A percentile compares a stretch with the other conserved stretches of the same genome.
Conservation (phyloP, 2,888 invertebrate species). For the Pollenia amentaria region DNA sequence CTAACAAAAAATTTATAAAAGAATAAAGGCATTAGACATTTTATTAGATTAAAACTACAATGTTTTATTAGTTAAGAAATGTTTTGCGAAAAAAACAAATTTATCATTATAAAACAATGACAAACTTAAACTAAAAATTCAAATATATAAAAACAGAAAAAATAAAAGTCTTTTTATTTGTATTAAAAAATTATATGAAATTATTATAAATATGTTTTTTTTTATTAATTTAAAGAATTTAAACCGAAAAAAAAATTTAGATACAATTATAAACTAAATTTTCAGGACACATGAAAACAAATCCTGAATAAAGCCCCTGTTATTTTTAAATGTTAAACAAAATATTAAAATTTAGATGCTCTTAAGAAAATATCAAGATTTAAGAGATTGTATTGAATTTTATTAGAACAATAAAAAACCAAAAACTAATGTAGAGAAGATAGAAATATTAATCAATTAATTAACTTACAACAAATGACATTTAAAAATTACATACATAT, state of each 20-base stretch:
- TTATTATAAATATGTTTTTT: conserved; percentile 26
- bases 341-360: background rate
- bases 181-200: conserved; percentile 11
- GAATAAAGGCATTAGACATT: background rate
- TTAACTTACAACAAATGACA: conserved; percentile 70
- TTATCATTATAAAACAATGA: conserved; percentile 68
- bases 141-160: conserved; percentile 9
- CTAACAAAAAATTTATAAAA: background rate
- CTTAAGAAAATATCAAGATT: conserved; percentile 1
- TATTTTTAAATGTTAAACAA: conserved; percentile 7
- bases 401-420: conserved; percentile 22
- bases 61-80: conserved; percentile 28
- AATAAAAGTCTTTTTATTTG: conserved; percentile 18
- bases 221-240: conserved; percentile 50
- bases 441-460: conserved; percentile 60
- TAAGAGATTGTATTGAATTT: conserved; percentile 8
- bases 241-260: conserved; percentile 35
- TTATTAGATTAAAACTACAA: conserved; percentile 30
- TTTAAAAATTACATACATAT: conserved; percentile 68
- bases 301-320: conserved; percentile 5
- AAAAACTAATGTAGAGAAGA: conserved; percentile 23
- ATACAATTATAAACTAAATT: conserved; percentile 17
- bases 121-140: conserved; percentile 31
- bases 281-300: conserved; percentile 9
- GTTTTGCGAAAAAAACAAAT: conserved; percentile 2